Conservation (phyloP, 35 echinoderm and acorn worm genomes). For the Heliocidaris tuberculata region DNA sequence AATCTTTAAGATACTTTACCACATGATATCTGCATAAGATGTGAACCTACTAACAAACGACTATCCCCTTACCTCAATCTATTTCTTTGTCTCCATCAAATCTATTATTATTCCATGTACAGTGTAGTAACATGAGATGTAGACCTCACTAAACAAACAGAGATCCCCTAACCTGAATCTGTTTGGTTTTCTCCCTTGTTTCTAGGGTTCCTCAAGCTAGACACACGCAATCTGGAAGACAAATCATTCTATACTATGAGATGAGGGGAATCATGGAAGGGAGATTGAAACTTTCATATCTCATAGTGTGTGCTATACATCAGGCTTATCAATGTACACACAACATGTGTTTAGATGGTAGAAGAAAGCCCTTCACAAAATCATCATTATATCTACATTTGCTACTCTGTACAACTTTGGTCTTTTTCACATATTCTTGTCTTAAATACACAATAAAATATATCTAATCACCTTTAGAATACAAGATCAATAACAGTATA, state of each 20-base stretch:
- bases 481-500: background rate
- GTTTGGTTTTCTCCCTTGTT: background rate
- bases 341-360: background rate
- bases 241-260: background rate
- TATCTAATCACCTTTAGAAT: background rate
- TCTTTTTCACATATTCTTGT: background rate
- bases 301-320: background rate
- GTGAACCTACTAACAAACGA: background rate
- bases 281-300: conserved; percentile 4
- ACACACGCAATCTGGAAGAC: background rate
- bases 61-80: background rate
- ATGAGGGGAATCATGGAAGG: background rate
- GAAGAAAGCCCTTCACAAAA: background rate
- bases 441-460: background rate
- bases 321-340: background rate
- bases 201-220: background rate
- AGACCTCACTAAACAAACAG: background rate
- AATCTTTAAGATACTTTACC: background rate
- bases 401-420: background rate
- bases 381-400: background rate
- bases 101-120: background rate
- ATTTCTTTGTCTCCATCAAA: background rate
- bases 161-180: background rate
- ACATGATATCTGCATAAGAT: background rate
- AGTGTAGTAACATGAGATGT: background rate